Evolutionary conservation across 1,140 invertebrate genomes (phyloP), one percentile per base, ranked within the genome.

Genomic region (Cheumatopsyche charites): DNA sequence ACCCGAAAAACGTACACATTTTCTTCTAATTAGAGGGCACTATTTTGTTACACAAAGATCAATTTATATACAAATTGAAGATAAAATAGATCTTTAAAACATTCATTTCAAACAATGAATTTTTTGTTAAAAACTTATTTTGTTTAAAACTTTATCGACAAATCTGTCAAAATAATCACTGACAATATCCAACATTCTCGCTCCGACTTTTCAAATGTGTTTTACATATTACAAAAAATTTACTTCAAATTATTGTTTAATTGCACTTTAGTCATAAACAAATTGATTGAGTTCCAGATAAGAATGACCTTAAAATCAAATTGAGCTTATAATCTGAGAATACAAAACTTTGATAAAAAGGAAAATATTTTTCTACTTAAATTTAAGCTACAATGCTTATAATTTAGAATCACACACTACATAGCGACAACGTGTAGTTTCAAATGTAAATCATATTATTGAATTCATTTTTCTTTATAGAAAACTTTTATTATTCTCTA

Each of bases 351-450:
- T 42, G 62, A n/a, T 71, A 62, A 67, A 66, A 70, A 67, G 55
- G 72, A 66, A 74, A 75, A 72, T 75, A 75, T 72, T 75, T 75
- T 66, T 45, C 73, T 75, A 75, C 73, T 66, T 66, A 66, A 47
- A 66, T 43, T 66, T 45, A 63, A 47, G 23, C 41, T 47, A 66
- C 23, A 66, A 17, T 42, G 21, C 63, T 47, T 66, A 66, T 47
- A 12, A 25, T 58, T 58, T 58, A 58, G 52, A 75, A 75, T 75
- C 74, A 75, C 74, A 75, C 67, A 67, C 67, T 72, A 73, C 67
- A 66, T 63, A 75, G 74, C 71, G 70, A 75, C 67, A 47, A 65
- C 58, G 41, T 65, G 26, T 70, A 68, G 71, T 66, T 72, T 70
- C 41, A 66, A 45, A 47, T 23, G 23, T 66, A 66, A 58, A 19